These are phyloP conservation scores for Condylura cristata DNA, from an alignment of 2,113 vertebrate genomes.

Conservation along the genomic window DNA sequence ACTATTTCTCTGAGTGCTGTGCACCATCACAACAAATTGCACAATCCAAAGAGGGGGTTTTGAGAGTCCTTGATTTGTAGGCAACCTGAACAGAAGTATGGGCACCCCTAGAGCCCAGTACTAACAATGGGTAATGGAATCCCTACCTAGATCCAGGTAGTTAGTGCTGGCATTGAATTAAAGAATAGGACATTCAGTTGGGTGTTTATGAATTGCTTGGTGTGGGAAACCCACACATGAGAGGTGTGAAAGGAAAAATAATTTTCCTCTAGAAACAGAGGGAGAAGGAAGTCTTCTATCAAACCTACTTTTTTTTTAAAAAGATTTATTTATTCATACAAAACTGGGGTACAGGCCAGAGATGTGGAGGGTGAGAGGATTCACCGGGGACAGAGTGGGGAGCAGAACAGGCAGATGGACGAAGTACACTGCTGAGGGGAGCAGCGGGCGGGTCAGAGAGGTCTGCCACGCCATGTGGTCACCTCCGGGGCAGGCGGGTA, in stretches of 20 bases:
- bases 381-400: too few species aligned
- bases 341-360: too few species aligned
- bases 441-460: too few species aligned
- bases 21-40: not conserved
- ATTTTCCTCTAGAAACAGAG: not conserved
- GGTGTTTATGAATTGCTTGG: not conserved
- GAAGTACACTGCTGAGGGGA: too few species aligned
- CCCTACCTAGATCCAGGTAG: too few species aligned
- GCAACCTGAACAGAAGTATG: not conserved
- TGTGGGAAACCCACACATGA: not conserved
- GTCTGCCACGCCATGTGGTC: too few species aligned
- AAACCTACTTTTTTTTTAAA: not conserved
- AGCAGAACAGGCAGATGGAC: too few species aligned
- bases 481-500: too few species aligned
- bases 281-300: not conserved
- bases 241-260: not conserved
- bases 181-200: not conserved
- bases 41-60: not conserved
- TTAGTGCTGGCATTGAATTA: not conserved
- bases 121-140: not conserved
- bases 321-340: too few species aligned
- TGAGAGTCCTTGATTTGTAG: not conserved
- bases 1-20: not conserved
- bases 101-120: not conserved
- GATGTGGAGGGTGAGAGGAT: too few species aligned